Evolutionary conservation across 1,140 invertebrate species (phyloP), one percentile per base, ranked within the genome.

Genomic region (Arion vulgaris): DNA sequence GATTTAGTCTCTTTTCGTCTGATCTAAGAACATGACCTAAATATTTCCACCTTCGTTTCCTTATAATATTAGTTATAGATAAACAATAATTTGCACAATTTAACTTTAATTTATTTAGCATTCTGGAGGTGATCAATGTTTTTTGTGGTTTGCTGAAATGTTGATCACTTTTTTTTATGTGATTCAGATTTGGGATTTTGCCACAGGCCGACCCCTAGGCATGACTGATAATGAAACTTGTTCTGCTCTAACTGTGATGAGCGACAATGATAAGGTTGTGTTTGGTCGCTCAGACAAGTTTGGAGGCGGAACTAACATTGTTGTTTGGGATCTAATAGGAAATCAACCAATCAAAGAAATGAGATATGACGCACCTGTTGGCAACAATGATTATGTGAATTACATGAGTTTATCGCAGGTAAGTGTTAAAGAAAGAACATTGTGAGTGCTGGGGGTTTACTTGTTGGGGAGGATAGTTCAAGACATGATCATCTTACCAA

Each of bases 171-270:
- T 32, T n/a, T 71, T 28, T 71, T 71, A 5, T 71, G 32, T 32
- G 5, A 45, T 87, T 66, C 82, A 92, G 92, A 89, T 93, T 38
- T 93, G 92, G 92, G 91, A 93, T 82, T 93, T 92, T 83, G 85
- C 85, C 23, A 89, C 88, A 19, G 92, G 91, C 5, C 84, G 86
- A 66, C 91, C 91, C n/a, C 82, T 93, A 71, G 90, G 89, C 23
- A 92, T 92, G 91, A 82, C 88, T 1, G 82, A 86, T 34, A 83
- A 87, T 11, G 90, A 91, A 77, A 87, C 90, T 32, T 92, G 91
- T 74, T 91, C 92, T 28, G 91, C 91, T 28, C 80, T 91, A 26
- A 88, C 90, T 81, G 85, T 91, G 28, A 90, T 91, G 87, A 87
- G 85, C 76, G 90, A 92, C 73, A 89, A 88, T 28, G 88, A 92